Conservation (phyloP, 2,888 invertebrate genomes). For the Glomeris marginata region DNA sequence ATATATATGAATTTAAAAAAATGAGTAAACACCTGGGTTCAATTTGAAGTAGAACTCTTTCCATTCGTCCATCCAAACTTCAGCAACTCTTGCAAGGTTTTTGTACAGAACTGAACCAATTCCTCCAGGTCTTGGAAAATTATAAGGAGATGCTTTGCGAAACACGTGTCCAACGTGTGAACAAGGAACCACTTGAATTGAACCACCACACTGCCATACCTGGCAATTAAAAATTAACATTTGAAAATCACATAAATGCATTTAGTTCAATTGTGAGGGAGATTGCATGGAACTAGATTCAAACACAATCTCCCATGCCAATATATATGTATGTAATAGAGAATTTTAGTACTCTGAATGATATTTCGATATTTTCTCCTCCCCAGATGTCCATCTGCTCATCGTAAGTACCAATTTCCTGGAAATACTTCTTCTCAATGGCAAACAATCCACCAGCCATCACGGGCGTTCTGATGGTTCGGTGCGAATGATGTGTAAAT, state of each 20-base stretch:
- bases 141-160: constrained; percentile 82
- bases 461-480: constrained; percentile 48
- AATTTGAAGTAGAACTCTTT: constrained; percentile 79
- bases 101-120: constrained; percentile 70
- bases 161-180: constrained; percentile 90
- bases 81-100: constrained; percentile 81
- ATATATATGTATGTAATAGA: no score
- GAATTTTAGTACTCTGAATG: constrained; percentile 64
- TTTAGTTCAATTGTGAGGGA: not conserved
- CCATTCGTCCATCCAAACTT: constrained; percentile 99
- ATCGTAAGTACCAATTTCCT: constrained; percentile 60
- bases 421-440: constrained; percentile 69
- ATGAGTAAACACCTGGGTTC: constrained; percentile 40
- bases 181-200: constrained; percentile 78
- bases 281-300: not conserved
- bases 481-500: no score
- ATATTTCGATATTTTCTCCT: constrained; percentile 93
- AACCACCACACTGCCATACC: constrained; percentile 87
- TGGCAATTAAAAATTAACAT: constrained; percentile 19
- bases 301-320: not conserved
- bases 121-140: constrained; percentile 62
- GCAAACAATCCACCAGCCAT: constrained; percentile 94
- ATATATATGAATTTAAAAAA: no score
- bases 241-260: not conserved
- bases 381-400: constrained; percentile 79